These are phyloP conservation scores for Polypterus bichir DNA, from an alignment of 2,113 vertebrate genomes.

Conservation along the genomic window DNA sequence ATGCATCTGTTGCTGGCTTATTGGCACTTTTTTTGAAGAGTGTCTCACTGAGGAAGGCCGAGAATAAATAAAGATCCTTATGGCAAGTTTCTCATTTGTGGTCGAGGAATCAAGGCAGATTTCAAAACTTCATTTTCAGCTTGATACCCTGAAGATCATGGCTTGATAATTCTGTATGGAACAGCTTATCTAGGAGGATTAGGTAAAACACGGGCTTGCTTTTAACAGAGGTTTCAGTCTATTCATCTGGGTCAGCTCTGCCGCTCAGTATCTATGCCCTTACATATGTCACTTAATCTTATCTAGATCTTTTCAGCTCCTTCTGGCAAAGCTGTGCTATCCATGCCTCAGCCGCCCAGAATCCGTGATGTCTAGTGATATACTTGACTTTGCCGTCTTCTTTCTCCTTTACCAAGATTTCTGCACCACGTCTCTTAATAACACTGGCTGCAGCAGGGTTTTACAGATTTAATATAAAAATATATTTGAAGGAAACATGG, in stretches of 20 bases:
- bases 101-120: slow-evolving; percentile 72
- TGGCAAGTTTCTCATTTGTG: slow-evolving; percentile 74
- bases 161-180: slow-evolving; percentile 74
- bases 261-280: slow-evolving; percentile 65
- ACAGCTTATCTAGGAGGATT: slow-evolving; percentile 72
- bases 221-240: slow-evolving; percentile 65
- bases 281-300: slow-evolving; percentile 76
- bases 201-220: slow-evolving; percentile 66
- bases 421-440: slow-evolving; percentile 46
- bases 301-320: slow-evolving; percentile 70
- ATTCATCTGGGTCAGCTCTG: slow-evolving; percentile 62
- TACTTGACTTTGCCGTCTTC: slow-evolving; percentile 45
- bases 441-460: slow-evolving; percentile 21
- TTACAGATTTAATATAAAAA: too few species aligned
- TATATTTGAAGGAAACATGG: too few species aligned
- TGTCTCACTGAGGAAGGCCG: slow-evolving; percentile 51
- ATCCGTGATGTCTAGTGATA: slow-evolving; percentile 49
- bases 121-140: slow-evolving; percentile 73
- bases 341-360: slow-evolving; percentile 45
- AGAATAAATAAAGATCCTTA: slow-evolving; percentile 79
- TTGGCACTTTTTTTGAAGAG: slow-evolving; percentile 70
- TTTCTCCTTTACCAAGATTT: slow-evolving; percentile 48
- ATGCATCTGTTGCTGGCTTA: slow-evolving; percentile 70
- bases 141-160: slow-evolving; percentile 73
- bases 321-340: slow-evolving; percentile 58